Base-by-base conservation (phyloP, 2,113 vertebrate species). In the Oreochromis aureus region DNA sequence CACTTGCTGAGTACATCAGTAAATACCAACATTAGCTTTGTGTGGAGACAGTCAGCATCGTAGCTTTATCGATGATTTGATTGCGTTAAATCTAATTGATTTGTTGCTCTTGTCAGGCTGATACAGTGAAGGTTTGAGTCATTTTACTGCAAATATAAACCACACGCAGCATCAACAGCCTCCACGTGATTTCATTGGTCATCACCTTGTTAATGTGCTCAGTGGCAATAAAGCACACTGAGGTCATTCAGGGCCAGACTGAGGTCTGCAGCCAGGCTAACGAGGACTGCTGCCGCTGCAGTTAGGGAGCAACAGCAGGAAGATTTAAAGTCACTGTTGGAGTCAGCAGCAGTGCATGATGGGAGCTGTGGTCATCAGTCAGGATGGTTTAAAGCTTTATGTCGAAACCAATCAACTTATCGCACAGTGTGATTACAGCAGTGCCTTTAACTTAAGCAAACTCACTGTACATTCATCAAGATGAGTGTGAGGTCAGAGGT, bases 21-120 rank as follows among this genome's bases (percentile, higher is more conserved):
- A 39, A 22, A 66, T 36, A n/a, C 0, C 34, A 66, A 0, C 63
- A 69, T 24, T 0, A 41, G 19, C 19, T 39, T 41, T 71, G n/a
- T 71, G 7, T 27, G n/a, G 3, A 46, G 66, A 73, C 3, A 0
- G 5, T 46, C 36, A 27, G 0, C 39, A 0, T 44, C 3, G 0
- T 12, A 36, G 18, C 10, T 63, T 36, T 36, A 66, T 7, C 4
- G 7, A 44, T 71, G n/a, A 9, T 71, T 44, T 1, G 66, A 71
- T 24, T 5, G 4, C 0, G 6, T 71, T 6, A 71, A 39, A 3
- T 44, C 66, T 44, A 46, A 30, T 48, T 30, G 24, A 76, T 76
- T 76, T 18, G 16, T 76, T 51, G 24, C 18, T 2, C 6, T 12
- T 3, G 15, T 27, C 16, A 27, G 27, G 71, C 44, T 48, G 44